Percentiles rank a stretch among this genome's conserved stretches.
Conservation (phyloP, 1,140 invertebrate species). For the Hirudo medicinalis region DNA sequence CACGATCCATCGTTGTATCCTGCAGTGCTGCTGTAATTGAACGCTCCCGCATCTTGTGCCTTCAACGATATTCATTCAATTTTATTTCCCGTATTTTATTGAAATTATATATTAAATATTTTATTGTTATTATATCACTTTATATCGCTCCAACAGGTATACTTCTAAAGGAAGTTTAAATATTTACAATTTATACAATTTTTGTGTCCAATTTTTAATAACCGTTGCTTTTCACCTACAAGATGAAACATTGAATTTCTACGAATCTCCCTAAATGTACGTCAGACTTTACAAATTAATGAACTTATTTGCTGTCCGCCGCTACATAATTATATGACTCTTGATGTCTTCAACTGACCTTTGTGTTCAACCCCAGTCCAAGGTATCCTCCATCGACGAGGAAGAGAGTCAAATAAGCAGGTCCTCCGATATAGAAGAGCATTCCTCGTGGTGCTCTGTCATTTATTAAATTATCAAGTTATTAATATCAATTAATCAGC, state of each 20-base stretch:
- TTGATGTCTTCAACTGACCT: background rate
- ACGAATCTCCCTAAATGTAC: too few relatives aligned
- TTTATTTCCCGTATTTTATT: background rate
- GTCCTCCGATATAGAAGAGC: slow-evolving; percentile 20
- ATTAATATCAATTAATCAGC: background rate
- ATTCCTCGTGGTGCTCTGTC: slow-evolving; percentile 9
- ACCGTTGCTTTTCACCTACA: too few relatives aligned
- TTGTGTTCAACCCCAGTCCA: slow-evolving; percentile 18
- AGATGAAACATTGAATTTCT: too few relatives aligned
- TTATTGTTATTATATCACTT: too few relatives aligned
- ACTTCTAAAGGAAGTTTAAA: too few relatives aligned
- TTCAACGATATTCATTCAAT: background rate
- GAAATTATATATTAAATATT: too few relatives aligned
- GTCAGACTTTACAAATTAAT: too few relatives aligned
- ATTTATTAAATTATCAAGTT: background rate
- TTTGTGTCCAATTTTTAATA: too few relatives aligned
- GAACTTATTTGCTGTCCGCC: too few relatives aligned
- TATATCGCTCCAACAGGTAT: too few relatives aligned
- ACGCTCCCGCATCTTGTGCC: slow-evolving; percentile 21
- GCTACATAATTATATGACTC: too few relatives aligned
- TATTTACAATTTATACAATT: too few relatives aligned
- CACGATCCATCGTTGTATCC: slow-evolving; percentile 22
- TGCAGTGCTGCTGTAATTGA: slow-evolving; percentile 3
- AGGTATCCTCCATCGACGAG: slow-evolving; percentile 7
- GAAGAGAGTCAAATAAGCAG: slow-evolving; percentile 16